These are phyloP conservation scores for Patella pellucida DNA, from an alignment of 2,888 invertebrate species.

Conservation along the genomic window DNA sequence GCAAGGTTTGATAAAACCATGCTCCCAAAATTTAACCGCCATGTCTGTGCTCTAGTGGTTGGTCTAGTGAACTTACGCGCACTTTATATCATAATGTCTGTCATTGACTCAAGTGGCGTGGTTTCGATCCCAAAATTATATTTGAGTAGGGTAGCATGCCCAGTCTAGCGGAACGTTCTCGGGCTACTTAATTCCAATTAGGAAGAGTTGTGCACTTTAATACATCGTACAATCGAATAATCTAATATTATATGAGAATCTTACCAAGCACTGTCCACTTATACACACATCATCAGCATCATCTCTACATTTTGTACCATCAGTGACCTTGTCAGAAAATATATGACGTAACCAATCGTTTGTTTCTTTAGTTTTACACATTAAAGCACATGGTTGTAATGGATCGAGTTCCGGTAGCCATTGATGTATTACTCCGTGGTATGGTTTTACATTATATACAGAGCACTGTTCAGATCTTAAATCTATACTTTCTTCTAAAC, in stretches of 20 bases:
- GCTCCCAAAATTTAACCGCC: too few relatives aligned
- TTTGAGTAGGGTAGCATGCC: too few relatives aligned
- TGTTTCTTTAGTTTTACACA: background rate
- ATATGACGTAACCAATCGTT: background rate
- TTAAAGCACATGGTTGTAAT: background rate
- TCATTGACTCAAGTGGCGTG: too few relatives aligned
- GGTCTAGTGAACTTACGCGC: too few relatives aligned
- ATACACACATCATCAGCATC: background rate
- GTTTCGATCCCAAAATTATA: too few relatives aligned
- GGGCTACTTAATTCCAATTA: too few relatives aligned
- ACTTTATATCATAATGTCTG: too few relatives aligned
- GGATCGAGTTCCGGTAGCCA: background rate
- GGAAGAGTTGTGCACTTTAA: too few relatives aligned
- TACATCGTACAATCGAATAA: too few relatives aligned
- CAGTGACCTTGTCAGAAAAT: background rate
- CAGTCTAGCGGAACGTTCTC: too few relatives aligned
- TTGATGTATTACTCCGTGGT: background rate
- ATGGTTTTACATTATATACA: background rate
- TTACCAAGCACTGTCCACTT: background rate
- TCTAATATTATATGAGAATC: background rate
- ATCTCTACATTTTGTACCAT: background rate
- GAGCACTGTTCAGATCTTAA: background rate
- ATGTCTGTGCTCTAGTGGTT: too few relatives aligned
- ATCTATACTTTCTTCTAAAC: background rate
- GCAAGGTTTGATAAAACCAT: too few relatives aligned